Percentiles rank a stretch among this genome's conserved stretches.
These are phyloP conservation scores for Argyresthia goedartella DNA, from an alignment of 2,888 invertebrate genomes.

Conservation along the genomic window DNA sequence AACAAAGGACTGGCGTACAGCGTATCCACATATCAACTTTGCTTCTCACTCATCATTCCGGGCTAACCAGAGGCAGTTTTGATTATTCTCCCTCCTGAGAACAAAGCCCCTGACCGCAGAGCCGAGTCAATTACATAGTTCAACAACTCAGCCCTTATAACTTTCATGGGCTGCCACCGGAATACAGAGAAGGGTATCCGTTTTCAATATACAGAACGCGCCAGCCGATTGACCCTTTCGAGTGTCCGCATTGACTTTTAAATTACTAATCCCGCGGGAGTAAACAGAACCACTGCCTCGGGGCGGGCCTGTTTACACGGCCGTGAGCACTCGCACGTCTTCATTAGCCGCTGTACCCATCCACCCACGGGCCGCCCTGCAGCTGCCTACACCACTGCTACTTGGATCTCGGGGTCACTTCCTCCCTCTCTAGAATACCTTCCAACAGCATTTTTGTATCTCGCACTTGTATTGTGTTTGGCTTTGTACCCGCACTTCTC, in stretches of 20 bases:
- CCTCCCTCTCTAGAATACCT: too few species aligned
- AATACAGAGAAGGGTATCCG: conserved; percentile 70
- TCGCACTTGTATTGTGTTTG: too few species aligned
- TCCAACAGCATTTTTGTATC: too few species aligned
- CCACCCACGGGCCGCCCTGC: conserved; percentile 3
- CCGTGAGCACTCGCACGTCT: conserved; percentile 65
- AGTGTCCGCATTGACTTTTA: conserved; percentile 72
- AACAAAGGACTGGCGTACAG: conserved; percentile 56
- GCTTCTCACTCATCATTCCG: conserved; percentile 58
- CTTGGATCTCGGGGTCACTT: too few species aligned
- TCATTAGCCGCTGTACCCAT: conserved; percentile 42
- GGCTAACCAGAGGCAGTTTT: conserved; percentile 68
- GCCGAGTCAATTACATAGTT: conserved; percentile 71
- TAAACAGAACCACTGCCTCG: conserved; percentile 56
- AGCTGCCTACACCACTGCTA: conserved; percentile 2
- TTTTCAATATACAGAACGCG: conserved; percentile 62
- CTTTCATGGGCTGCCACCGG: conserved; percentile 65
- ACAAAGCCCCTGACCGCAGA: conserved; percentile 67
- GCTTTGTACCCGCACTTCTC: not conserved
- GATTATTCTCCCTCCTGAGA: conserved; percentile 63
- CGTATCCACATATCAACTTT: conserved; percentile 67
- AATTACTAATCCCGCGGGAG: conserved; percentile 68
- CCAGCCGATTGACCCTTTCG: conserved; percentile 67
- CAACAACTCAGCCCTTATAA: conserved; percentile 71
- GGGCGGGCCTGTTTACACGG: conserved; percentile 56